Conservation (phyloP, 2,797 vertebrate genomes). For the Protonibea diacanthus region DNA sequence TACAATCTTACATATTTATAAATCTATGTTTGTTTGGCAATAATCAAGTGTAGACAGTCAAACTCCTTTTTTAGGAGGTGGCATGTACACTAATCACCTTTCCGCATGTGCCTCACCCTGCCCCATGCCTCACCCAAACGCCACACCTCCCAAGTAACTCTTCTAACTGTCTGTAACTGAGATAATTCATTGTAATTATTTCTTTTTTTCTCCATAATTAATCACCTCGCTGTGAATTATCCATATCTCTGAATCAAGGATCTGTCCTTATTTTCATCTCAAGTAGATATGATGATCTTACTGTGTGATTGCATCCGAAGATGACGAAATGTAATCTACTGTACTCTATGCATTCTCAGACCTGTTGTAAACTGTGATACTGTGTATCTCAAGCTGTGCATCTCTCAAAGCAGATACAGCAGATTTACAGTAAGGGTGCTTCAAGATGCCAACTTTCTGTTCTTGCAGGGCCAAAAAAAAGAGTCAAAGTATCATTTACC, state of each 20-base stretch:
- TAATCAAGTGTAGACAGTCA: not conserved
- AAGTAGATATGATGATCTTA: no score
- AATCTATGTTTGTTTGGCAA: conserved; percentile 6
- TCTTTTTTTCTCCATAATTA: not conserved
- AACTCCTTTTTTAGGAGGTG: not conserved
- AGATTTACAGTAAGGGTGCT: not conserved
- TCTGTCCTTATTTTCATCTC: not conserved
- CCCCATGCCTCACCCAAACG: not conserved
- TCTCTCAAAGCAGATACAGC: not conserved
- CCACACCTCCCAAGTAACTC: not conserved
- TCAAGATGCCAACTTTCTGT: no score
- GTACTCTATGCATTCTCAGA: not conserved
- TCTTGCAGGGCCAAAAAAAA: not conserved
- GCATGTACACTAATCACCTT: not conserved
- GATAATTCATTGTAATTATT: not conserved
- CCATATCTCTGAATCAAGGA: not conserved
- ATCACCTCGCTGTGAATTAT: not conserved
- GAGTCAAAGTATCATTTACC: not conserved
- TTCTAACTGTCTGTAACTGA: conserved; percentile 8
- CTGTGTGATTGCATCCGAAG: not conserved
- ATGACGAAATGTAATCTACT: no score
- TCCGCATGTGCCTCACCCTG: not conserved
- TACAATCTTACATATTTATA: not conserved
- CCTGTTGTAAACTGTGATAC: not conserved
- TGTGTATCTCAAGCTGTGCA: not conserved